These are phyloP conservation scores for Cherax quadricarinatus DNA, from an alignment of 1,140 invertebrate genomes.

Conservation along the genomic window DNA sequence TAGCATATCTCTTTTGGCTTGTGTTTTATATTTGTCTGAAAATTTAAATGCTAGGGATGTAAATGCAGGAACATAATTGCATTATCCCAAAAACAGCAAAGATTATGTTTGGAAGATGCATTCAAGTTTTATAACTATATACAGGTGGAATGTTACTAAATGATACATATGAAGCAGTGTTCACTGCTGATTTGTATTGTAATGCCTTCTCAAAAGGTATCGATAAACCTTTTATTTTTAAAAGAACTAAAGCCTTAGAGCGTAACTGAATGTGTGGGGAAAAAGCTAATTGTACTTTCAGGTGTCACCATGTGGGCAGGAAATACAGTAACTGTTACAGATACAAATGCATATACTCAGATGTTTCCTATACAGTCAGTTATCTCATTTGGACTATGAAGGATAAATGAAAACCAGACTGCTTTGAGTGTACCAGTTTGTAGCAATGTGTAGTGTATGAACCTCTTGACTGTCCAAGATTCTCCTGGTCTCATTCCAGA, in stretches of 20 bases:
- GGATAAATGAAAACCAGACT: not conserved
- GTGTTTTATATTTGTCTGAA: not conserved
- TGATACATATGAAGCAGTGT: not conserved
- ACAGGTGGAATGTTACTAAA: not conserved
- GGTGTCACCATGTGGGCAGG: too few relatives aligned
- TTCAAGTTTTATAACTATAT: not conserved
- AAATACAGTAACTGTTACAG: too few relatives aligned
- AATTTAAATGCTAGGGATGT: not conserved
- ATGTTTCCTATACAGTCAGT: too few relatives aligned
- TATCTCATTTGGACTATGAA: not conserved
- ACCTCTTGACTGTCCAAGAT: not conserved
- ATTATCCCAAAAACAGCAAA: not conserved
- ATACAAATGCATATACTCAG: too few relatives aligned
- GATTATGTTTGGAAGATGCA: not conserved
- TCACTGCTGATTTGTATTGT: not conserved
- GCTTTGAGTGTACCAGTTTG: slow-evolving; percentile 1
- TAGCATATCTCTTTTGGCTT: not conserved
- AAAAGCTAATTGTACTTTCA: not conserved
- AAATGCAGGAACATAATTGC: not conserved
- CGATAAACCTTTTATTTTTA: not conserved
- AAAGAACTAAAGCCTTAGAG: not conserved
- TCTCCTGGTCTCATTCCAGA: not conserved
- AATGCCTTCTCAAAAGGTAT: not conserved
- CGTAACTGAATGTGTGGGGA: too few relatives aligned
- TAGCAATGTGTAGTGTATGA: not conserved